Conservation (phyloP, 2,797 vertebrate species). For the Sebastiscus albofasciatus region DNA sequence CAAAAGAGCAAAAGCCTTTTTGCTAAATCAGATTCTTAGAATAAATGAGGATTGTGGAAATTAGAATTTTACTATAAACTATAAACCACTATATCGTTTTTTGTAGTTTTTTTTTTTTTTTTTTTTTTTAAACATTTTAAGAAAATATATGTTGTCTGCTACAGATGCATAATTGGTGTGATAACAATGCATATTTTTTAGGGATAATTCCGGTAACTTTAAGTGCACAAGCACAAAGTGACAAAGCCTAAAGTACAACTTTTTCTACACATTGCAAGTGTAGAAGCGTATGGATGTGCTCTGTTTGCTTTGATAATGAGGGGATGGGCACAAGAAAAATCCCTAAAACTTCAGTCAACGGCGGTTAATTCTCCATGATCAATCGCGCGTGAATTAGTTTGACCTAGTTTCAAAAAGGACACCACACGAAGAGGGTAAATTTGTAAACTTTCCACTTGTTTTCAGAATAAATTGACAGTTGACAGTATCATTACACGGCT, state of each 20-base stretch:
- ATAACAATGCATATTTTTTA: not conserved
- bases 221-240: not conserved
- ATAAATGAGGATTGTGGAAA: not conserved
- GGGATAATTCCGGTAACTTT: not conserved
- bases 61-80: not conserved
- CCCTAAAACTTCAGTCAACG: conserved; percentile 59
- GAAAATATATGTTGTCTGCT: not conserved
- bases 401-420: conserved; percentile 72
- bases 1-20: not conserved
- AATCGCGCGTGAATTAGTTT: conserved; percentile 73
- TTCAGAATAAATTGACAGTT: conserved; percentile 19
- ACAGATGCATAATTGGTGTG: not conserved
- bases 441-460: conserved; percentile 8
- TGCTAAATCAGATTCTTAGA: not conserved
- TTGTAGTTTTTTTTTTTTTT: not conserved
- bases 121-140: not conserved
- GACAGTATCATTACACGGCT: not conserved
- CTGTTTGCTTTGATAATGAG: conserved; percentile 65
- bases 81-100: not conserved
- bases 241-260: not conserved
- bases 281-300: conserved; percentile 41
- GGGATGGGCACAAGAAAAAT: conserved; percentile 18
- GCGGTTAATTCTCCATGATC: conserved; percentile 68
- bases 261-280: not conserved
- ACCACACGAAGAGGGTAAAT: conserved; percentile 26